phyloP scores from a whole-genome alignment of 2,888 invertebrate species.

The Dryocosmus kuriphilus region DNA sequence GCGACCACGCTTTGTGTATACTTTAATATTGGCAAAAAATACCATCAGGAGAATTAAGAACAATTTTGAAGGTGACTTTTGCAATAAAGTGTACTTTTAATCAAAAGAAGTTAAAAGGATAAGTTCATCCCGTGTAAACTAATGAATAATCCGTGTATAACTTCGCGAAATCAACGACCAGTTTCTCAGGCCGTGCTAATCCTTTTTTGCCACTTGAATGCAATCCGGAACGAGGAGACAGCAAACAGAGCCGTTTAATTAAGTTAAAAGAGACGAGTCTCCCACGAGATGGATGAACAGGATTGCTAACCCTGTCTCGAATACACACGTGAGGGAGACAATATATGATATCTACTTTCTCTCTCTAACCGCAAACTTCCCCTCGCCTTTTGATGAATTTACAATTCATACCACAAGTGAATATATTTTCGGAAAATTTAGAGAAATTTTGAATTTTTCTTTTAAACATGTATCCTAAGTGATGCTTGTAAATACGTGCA shows the following conservation, averaged over 20 bases:
- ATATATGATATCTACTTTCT: conserved; percentile 18
- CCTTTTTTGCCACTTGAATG: conserved; percentile 31
- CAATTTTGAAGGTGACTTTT: not conserved
- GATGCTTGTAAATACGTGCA: not conserved
- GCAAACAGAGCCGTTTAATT: conserved; percentile 39
- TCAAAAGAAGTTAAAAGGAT: not conserved
- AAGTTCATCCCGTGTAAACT: not conserved
- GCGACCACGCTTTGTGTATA: too few relatives aligned
- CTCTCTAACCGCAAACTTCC: conserved; percentile 27
- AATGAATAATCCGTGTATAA: not conserved
- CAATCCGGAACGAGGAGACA: conserved; percentile 33
- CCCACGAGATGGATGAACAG: conserved; percentile 40
- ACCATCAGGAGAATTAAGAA: not conserved
- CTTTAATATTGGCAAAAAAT: not conserved
- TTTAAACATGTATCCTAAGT: not conserved
- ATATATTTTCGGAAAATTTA: too few relatives aligned
- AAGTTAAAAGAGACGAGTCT: conserved; percentile 41
- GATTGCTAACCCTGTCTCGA: conserved; percentile 37
- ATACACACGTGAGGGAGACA: conserved; percentile 27
- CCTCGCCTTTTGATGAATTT: conserved; percentile 14
- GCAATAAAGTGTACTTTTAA: not conserved
- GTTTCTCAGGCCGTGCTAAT: conserved; percentile 30
- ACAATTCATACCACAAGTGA: not conserved
- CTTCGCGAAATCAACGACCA: conserved; percentile 25
- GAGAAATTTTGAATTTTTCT: too few relatives aligned